A percentile compares a stretch with the other conserved stretches of the same genome.
phyloP scores from a whole-genome alignment of 2,113 vertebrate species.

The Mastomys coucha region DNA sequence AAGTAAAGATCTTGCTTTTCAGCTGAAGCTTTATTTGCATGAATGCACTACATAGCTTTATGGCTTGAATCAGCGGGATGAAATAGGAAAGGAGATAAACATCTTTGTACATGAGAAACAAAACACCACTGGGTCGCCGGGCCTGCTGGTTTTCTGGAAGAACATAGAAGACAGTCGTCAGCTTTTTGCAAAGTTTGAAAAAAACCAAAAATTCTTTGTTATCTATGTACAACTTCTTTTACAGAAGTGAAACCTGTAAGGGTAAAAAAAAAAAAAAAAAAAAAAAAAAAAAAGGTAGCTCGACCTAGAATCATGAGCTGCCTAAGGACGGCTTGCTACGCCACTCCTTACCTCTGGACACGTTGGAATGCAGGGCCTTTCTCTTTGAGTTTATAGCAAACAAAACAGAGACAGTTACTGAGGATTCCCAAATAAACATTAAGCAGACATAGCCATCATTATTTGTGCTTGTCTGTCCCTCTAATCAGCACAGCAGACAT shows the following conservation, averaged over 20 bases:
- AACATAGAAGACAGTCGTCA: not conserved
- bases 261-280: too few species aligned
- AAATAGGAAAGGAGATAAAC: slow-evolving; percentile 30
- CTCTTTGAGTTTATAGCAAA: not conserved
- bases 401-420: not conserved
- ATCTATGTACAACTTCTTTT: not conserved
- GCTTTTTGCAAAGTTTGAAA: not conserved
- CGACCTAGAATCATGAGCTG: not conserved
- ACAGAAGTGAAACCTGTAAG: not conserved
- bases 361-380: fast-evolving
- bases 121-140: not conserved
- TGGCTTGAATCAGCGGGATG: slow-evolving; percentile 27
- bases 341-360: not conserved
- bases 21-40: not conserved
- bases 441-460: slow-evolving; percentile 25
- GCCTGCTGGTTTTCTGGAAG: not conserved
- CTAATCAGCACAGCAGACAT: slow-evolving; percentile 45
- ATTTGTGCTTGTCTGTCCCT: slow-evolving; percentile 17
- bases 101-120: slow-evolving; percentile 44
- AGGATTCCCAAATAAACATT: not conserved
- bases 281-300: not conserved
- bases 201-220: slow-evolving; percentile 42
- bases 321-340: not conserved
- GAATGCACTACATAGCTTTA: not conserved
- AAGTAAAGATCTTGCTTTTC: not conserved